Percentiles rank a stretch among this genome's conserved stretches.
Conservation (phyloP, 2,113 vertebrate genomes). For the Theristicus caerulescens region DNA sequence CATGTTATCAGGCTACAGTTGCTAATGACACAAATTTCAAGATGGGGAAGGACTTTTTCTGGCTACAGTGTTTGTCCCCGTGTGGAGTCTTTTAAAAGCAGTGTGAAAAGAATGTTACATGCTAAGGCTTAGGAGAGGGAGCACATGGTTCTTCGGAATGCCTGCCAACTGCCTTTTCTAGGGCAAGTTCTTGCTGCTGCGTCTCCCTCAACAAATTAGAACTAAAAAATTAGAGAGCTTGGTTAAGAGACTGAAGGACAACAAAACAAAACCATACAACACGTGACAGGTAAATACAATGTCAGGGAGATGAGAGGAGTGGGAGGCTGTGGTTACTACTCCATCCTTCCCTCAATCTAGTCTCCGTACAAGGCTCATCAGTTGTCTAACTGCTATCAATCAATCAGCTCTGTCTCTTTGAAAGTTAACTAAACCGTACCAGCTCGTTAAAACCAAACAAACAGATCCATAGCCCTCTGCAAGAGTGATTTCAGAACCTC, state of each 20-base stretch:
- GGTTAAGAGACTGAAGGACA: neutral
- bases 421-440: neutral
- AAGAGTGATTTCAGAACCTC: neutral
- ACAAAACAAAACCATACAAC: neutral
- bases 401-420: neutral
- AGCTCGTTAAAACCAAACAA: neutral
- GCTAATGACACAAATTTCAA: neutral
- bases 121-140: neutral
- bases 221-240: neutral
- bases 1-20: rapidly evolving
- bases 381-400: neutral
- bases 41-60: neutral
- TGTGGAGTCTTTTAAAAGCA: neutral
- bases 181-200: neutral
- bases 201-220: neutral
- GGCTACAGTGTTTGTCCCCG: neutral
- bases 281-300: rapidly evolving
- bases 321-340: too few relatives aligned
- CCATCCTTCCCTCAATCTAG: neutral
- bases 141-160: too few relatives aligned
- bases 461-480: too few relatives aligned
- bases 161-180: too few relatives aligned
- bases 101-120: rapidly evolving
- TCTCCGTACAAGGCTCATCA: neutral
- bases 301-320: neutral